These are phyloP conservation scores for Callospermophilus lateralis DNA, from an alignment of 2,113 vertebrate species.

Conservation along the genomic window DNA sequence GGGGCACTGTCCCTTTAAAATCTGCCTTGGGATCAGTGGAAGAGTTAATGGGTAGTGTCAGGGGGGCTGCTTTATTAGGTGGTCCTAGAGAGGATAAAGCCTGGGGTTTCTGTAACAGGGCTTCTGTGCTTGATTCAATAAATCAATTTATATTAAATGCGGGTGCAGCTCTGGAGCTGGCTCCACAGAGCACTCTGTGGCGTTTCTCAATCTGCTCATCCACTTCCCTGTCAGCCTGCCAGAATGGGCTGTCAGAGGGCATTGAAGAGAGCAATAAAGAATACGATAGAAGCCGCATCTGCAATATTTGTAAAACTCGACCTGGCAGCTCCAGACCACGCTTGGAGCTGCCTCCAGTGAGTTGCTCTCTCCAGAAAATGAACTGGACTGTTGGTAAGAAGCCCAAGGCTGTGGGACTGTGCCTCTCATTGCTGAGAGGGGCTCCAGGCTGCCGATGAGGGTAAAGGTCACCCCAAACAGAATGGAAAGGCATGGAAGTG, in stretches of 20 bases:
- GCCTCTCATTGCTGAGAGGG: conserved; percentile 62
- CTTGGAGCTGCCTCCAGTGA: conserved; percentile 57
- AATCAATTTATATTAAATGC: conserved; percentile 88
- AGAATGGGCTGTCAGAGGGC: conserved; percentile 73
- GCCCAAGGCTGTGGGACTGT: conserved; percentile 61
- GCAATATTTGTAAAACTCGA: background rate
- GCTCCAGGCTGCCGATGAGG: conserved; percentile 61
- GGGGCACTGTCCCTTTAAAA: conserved; percentile 89
- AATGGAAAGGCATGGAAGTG: conserved; percentile 74
- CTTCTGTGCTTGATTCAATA: conserved; percentile 87
- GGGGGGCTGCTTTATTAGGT: conserved; percentile 88
- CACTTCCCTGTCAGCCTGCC: conserved; percentile 74
- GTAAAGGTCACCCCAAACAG: conserved; percentile 79
- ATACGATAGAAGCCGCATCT: background rate
- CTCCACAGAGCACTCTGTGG: conserved; percentile 82
- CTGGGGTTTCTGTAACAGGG: conserved; percentile 85
- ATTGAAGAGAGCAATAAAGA: conserved; percentile 71
- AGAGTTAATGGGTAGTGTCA: conserved; percentile 89
- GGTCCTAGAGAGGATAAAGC: conserved; percentile 84
- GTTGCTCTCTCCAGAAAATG: conserved; percentile 78
- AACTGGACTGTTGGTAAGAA: conserved; percentile 72
- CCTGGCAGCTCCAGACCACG: conserved; percentile 71
- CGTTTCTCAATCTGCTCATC: conserved; percentile 84
- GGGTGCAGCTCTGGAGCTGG: conserved; percentile 64
- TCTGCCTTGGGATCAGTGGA: conserved; percentile 85